Conservation (phyloP, 2,113 vertebrate genomes). For the Mirza zaza region DNA sequence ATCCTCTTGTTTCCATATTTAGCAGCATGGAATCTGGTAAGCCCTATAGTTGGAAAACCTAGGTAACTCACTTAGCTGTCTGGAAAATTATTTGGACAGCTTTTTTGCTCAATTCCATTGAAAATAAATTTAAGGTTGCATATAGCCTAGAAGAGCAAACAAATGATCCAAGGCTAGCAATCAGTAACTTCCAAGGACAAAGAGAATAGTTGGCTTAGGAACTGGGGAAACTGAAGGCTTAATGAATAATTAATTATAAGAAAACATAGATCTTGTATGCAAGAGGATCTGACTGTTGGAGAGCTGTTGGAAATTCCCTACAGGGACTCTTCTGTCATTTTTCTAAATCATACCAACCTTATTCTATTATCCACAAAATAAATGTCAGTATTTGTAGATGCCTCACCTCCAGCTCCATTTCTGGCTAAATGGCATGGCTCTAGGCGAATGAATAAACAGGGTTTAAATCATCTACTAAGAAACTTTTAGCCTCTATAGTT, state of each 20-base stretch:
- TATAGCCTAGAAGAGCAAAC: neutral
- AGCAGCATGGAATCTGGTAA: neutral
- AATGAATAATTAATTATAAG: neutral
- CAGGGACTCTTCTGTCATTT: neutral
- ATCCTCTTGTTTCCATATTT: neutral
- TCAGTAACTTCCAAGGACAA: neutral
- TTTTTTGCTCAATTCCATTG: neutral
- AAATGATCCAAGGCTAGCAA: neutral
- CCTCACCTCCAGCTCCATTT: neutral
- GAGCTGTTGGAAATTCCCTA: neutral
- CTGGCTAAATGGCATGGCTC: neutral
- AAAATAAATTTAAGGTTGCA: slow-evolving; percentile 5
- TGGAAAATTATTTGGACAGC: neutral
- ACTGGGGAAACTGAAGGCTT: neutral
- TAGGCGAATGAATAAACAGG: neutral
- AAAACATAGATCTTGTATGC: neutral
- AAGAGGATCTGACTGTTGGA: neutral
- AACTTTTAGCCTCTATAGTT: slow-evolving; percentile 9
- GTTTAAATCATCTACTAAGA: neutral
- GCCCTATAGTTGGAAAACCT: neutral
- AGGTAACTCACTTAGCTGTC: neutral
- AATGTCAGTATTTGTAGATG: neutral
- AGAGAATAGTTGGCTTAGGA: neutral
- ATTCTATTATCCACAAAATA: neutral
- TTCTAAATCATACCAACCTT: neutral